phyloP scores from a whole-genome alignment of 1,140 invertebrate species.

The Danaus melanippus region DNA sequence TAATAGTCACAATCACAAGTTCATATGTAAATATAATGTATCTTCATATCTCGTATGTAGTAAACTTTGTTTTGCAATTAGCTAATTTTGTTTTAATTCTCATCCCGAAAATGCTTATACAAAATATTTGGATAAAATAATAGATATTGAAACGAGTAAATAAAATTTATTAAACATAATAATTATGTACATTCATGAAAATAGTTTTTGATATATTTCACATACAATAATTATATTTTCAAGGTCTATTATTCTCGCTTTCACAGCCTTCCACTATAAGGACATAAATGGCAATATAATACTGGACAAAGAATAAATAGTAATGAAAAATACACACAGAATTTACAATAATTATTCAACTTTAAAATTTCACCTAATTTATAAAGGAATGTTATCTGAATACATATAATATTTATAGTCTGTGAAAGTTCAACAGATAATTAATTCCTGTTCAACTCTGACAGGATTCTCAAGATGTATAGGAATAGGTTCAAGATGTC shows the following conservation, averaged over 20 bases:
- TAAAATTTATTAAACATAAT: constrained; percentile 16
- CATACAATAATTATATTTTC: background rate
- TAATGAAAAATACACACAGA: background rate
- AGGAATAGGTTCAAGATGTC: constrained; percentile 91
- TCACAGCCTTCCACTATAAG: constrained; percentile 5
- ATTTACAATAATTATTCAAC: too few species aligned
- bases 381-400: too few species aligned
- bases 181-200: constrained; percentile 9
- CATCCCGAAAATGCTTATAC: too few species aligned
- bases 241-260: constrained; percentile 6
- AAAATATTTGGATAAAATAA: too few species aligned
- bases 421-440: background rate
- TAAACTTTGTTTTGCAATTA: too few species aligned
- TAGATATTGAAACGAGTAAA: constrained; percentile 10
- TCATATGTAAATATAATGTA: too few species aligned
- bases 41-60: too few species aligned
- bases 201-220: constrained; percentile 1
- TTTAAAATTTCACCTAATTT: too few species aligned
- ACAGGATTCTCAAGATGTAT: constrained; percentile 82
- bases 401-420: too few species aligned
- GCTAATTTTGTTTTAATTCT: too few species aligned
- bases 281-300: background rate
- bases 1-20: too few species aligned
- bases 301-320: background rate
- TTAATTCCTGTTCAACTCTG: constrained; percentile 69